A percentile compares a stretch with the other conserved stretches of the same genome.
These are phyloP conservation scores for Hemibagrus guttatus DNA, from an alignment of 2,797 vertebrate species.

Conservation along the genomic window DNA sequence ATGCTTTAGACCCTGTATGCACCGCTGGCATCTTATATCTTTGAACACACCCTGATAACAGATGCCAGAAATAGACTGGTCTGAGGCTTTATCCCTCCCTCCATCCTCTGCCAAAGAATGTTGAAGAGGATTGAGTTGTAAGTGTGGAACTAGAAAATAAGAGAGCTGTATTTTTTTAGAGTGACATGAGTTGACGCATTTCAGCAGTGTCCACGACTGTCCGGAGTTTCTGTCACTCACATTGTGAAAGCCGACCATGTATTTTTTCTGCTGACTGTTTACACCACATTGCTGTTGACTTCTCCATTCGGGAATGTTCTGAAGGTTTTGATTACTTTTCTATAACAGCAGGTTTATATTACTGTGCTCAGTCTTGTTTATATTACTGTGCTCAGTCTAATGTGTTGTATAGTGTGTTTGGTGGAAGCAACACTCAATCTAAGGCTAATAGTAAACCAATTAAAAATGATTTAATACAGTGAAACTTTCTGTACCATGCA, in stretches of 20 bases:
- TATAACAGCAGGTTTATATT: background rate
- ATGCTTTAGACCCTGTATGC: background rate
- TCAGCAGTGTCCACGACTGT: too few relatives aligned
- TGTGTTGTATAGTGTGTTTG: too few relatives aligned
- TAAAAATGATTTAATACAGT: background rate
- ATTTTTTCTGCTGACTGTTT: background rate
- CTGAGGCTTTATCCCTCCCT: background rate
- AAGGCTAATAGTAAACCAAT: background rate
- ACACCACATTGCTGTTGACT: background rate
- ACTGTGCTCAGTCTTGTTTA: background rate
- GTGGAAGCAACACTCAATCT: background rate
- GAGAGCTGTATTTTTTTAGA: background rate
- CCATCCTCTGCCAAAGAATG: background rate
- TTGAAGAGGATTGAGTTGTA: background rate
- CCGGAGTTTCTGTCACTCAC: too few relatives aligned
- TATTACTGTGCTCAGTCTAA: too few relatives aligned
- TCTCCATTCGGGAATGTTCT: background rate
- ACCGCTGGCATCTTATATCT: conserved; percentile 3
- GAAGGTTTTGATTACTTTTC: background rate
- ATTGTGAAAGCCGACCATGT: background rate
- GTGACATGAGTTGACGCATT: background rate
- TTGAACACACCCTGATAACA: conserved; percentile 18
- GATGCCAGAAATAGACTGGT: conserved; percentile 4
- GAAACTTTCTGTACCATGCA: too few relatives aligned
- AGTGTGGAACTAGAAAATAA: background rate